Evolutionary conservation across 2,797 vertebrate genomes (phyloP), one percentile per base, ranked within the genome.

Genomic region (Sebastes cheni): DNA sequence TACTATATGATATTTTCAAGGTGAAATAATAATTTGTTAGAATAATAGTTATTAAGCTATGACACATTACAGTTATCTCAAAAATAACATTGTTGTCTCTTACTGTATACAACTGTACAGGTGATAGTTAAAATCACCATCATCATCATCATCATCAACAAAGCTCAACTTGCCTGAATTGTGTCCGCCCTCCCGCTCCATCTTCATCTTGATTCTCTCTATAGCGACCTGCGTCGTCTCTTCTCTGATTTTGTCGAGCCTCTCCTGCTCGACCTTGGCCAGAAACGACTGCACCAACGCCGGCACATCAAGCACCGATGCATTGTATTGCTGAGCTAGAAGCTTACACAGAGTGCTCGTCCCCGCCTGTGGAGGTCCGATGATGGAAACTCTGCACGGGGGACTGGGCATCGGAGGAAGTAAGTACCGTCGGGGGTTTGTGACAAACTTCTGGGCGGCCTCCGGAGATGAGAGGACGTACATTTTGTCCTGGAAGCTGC

Each of bases 401-500:
- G 95, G 86, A 9, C 90, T 80, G 7, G 98, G 98, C 97, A 98
- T 97, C 25, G 97, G 98, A 34, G 97, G 97, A 54, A 98, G 93
- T 30, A 99, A 93, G 86, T 97, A 99, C 23, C 78, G 89, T 8
- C 97, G 94, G 52, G 98, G 99, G 85, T 97, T 99, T 80, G 80
- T 67, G 54, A 93, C 81, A 86, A 99, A 99, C 68, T 92, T 92
- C 66, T 94, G 93, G 74, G 96, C 61, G 55, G 97, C 94, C 75
- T 97, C 97, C 84, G 95, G 85, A 50, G 96, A 96, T 42, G 98
- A 98, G 36, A 99, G 90, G 52, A 97, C 2, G 12, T 99, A 99
- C 58, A 99, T 91, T 95, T 97, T 99, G 93, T 97, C 98, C 95
- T 97, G 94, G 91, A 99, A 99, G 86, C 98, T 99, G 91, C 27